Conservation (phyloP, 92 coral and sea anemone genomes). For the Actinernus sp. region DNA sequence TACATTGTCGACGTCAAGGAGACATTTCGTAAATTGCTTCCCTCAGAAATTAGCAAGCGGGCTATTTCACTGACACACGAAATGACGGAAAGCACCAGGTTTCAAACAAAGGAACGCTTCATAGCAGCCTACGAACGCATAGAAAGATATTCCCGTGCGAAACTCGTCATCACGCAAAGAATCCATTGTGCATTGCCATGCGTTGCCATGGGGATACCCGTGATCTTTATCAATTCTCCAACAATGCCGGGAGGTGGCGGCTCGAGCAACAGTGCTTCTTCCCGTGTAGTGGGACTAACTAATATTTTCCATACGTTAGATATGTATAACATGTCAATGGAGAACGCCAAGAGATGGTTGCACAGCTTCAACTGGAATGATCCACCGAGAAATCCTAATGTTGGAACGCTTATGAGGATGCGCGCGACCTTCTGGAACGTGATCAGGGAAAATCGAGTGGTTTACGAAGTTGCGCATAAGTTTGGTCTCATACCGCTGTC, state of each 20-base stretch:
- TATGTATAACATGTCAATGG: slow-evolving; percentile 2
- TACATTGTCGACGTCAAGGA: slow-evolving; percentile 28
- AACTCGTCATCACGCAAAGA: slow-evolving; percentile 25
- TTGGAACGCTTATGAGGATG: slow-evolving; percentile 31
- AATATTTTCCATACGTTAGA: slow-evolving; percentile 18
- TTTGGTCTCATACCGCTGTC: too few species aligned
- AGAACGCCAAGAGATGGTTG: slow-evolving; percentile 20
- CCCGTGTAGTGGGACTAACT: not conserved
- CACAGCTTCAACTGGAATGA: slow-evolving; percentile 20
- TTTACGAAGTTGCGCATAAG: too few species aligned
- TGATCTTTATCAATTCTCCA: slow-evolving; percentile 11
- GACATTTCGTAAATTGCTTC: slow-evolving; percentile 1
- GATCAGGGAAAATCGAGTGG: too few species aligned
- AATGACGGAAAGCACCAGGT: not conserved
- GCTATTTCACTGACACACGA: slow-evolving; percentile 1
- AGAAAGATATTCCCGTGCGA: slow-evolving; percentile 26
- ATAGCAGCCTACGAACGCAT: slow-evolving; percentile 4
- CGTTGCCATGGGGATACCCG: slow-evolving; percentile 38
- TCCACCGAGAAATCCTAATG: slow-evolving; percentile 20
- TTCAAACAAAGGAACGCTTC: not conserved
- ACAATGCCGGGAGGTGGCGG: slow-evolving; percentile 10
- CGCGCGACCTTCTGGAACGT: slow-evolving; percentile 46
- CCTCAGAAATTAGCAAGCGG: slow-evolving; percentile 11
- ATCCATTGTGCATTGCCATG: slow-evolving; percentile 21
- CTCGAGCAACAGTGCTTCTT: not conserved